phyloP scores from a whole-genome alignment of 1,140 invertebrate genomes.

The Psix sp. region DNA sequence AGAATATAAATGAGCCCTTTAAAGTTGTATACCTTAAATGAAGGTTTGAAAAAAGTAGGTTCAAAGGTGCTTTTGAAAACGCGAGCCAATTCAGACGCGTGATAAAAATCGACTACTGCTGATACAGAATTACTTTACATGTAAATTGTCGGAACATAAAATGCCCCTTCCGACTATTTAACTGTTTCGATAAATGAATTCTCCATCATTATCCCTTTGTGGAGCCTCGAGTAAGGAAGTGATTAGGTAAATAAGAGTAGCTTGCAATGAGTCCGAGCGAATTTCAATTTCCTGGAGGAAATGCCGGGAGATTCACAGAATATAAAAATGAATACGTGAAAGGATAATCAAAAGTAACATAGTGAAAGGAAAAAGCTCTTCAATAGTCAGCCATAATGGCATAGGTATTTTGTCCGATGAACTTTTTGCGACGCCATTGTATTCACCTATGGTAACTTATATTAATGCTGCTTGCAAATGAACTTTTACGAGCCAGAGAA shows the following conservation, averaged over 20 bases:
- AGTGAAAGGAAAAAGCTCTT: conserved; percentile 51
- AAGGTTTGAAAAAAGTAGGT: neutral
- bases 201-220: conserved; percentile 19
- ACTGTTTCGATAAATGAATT: conserved; percentile 25
- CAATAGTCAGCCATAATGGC: conserved; percentile 25
- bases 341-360: conserved; percentile 53
- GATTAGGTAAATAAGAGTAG: conserved; percentile 39
- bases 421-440: conserved; percentile 17
- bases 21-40: too few relatives aligned
- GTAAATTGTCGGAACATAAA: conserved; percentile 12
- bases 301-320: conserved; percentile 35
- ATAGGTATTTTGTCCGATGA: conserved; percentile 46
- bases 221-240: conserved; percentile 15
- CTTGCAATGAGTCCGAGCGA: conserved; percentile 22
- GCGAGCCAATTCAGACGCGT: conserved; percentile 7
- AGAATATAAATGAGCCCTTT: too few relatives aligned
- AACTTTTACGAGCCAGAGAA: conserved; percentile 29
- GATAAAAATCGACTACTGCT: conserved; percentile 12
- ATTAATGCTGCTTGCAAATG: conserved; percentile 30
- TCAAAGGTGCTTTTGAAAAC: conserved; percentile 12
- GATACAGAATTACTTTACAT: conserved; percentile 17
- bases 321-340: conserved; percentile 45
- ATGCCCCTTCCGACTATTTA: conserved; percentile 3
- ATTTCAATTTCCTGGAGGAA: conserved; percentile 58
- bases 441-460: conserved; percentile 37